Conservation (phyloP, 30 jellyfish, hydroid and myxozoan species). For the Haliclystus octoradiatus region DNA sequence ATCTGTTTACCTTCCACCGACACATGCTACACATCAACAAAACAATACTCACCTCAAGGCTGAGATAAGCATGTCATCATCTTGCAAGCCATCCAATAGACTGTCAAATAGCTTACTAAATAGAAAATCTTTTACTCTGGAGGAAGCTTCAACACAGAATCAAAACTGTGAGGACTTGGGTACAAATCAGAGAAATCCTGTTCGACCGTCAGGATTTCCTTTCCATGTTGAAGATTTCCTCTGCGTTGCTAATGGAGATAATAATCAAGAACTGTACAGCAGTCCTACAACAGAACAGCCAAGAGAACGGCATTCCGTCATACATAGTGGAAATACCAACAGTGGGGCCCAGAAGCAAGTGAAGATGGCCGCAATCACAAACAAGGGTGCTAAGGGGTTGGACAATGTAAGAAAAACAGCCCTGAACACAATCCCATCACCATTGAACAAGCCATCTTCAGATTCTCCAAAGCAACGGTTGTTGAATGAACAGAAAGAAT, state of each 20-base stretch:
- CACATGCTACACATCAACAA: too few species aligned
- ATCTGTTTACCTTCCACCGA: too few species aligned
- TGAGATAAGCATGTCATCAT: too few species aligned
- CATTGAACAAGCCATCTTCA: neutral
- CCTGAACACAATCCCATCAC: too few species aligned
- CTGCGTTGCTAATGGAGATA: conserved; percentile 1
- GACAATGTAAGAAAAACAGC: too few species aligned
- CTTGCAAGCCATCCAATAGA: too few species aligned
- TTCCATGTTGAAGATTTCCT: conserved; percentile 12
- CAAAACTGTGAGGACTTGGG: neutral
- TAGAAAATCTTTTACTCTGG: too few species aligned
- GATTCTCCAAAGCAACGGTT: conserved; percentile 8
- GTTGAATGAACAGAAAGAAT: neutral
- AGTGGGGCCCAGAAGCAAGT: conserved; percentile 3
- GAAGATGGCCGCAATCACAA: neutral
- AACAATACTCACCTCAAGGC: too few species aligned
- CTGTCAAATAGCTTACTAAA: too few species aligned
- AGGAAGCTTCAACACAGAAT: neutral
- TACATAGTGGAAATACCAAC: neutral
- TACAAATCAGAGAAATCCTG: too few species aligned
- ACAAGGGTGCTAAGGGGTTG: too few species aligned
- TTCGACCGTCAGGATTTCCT: too few species aligned
- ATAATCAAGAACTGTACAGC: neutral
- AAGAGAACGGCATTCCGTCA: neutral
- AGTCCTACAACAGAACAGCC: neutral